Conservation (phyloP, 1,140 invertebrate genomes). For the Achroia grisella region DNA sequence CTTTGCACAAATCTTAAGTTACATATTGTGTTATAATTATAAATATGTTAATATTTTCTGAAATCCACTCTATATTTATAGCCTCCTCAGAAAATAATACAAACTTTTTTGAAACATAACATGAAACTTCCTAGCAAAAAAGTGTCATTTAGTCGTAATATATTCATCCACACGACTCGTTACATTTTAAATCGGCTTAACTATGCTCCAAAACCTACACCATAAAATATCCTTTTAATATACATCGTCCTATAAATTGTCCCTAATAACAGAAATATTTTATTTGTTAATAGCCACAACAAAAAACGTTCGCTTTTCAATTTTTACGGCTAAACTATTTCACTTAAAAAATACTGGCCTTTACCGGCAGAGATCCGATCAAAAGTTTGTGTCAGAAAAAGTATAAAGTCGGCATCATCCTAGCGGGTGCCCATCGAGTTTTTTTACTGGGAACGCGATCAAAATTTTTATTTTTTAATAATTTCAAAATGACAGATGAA, state of each 20-base stretch:
- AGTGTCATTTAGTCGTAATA: slow-evolving; percentile 29
- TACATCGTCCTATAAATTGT: slow-evolving; percentile 51
- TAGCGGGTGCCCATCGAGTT: slow-evolving; percentile 41
- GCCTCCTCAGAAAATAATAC: too few species aligned
- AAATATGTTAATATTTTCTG: too few species aligned
- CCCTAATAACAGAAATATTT: slow-evolving; percentile 65
- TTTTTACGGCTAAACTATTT: slow-evolving; percentile 53
- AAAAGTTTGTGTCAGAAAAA: slow-evolving; percentile 59
- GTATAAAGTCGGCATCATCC: slow-evolving; percentile 50
- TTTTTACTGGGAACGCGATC: slow-evolving; percentile 21
- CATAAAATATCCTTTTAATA: slow-evolving; percentile 63
- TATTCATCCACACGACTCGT: slow-evolving; percentile 31
- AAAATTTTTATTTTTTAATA: slow-evolving; percentile 36
- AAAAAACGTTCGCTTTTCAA: slow-evolving; percentile 55
- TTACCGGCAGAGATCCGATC: slow-evolving; percentile 54
- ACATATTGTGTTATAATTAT: too few species aligned
- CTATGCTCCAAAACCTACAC: slow-evolving; percentile 48
- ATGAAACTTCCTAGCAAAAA: not conserved
- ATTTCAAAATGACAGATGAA: slow-evolving; percentile 63
- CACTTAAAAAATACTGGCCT: slow-evolving; percentile 39
- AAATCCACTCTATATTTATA: too few species aligned
- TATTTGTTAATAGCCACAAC: slow-evolving; percentile 34
- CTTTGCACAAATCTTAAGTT: too few species aligned
- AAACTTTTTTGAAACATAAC: too few species aligned
- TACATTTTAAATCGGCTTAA: slow-evolving; percentile 33